Evolutionary conservation across 2,888 invertebrate species (phyloP).

Genomic region (Sinotaia quadrata): DNA sequence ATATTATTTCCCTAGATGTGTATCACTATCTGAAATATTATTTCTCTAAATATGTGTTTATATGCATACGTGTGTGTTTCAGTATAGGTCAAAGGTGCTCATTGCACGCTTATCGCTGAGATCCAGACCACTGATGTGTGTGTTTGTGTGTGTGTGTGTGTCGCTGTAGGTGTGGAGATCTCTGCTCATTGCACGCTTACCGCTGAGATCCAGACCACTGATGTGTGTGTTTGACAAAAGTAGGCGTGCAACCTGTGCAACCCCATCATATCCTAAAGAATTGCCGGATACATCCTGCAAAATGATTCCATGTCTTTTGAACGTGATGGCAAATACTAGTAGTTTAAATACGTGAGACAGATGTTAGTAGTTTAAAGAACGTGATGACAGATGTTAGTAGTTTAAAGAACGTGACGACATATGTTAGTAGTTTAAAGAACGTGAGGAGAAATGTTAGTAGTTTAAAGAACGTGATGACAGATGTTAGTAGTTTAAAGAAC

Average conservation of each 20-base stretch:
- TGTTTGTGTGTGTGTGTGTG: conserved; percentile 1
- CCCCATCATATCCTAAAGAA: not conserved
- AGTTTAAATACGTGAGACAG: too few relatives aligned
- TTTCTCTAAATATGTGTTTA: not conserved
- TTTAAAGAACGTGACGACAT: too few relatives aligned
- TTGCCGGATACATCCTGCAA: conserved; percentile 14
- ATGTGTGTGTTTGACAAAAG: conserved; percentile 16
- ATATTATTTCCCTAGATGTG: not conserved
- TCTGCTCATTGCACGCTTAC: not conserved
- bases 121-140: not conserved
- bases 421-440: too few relatives aligned
- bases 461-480: too few relatives aligned
- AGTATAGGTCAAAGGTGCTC: not conserved
- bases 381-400: too few relatives aligned
- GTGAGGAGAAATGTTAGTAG: too few relatives aligned
- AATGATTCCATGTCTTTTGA: too few relatives aligned
- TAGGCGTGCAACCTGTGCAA: conserved; percentile 6
- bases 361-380: too few relatives aligned
- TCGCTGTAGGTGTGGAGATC: not conserved
- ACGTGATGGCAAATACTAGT: too few relatives aligned
- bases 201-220: not conserved
- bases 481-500: too few relatives aligned
- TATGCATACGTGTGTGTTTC: not conserved
- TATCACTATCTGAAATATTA: not conserved
- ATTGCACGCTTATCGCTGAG: conserved; percentile 8